These are phyloP conservation scores for Temnothorax nylanderi DNA, from an alignment of 1,140 invertebrate genomes.

Conservation along the genomic window DNA sequence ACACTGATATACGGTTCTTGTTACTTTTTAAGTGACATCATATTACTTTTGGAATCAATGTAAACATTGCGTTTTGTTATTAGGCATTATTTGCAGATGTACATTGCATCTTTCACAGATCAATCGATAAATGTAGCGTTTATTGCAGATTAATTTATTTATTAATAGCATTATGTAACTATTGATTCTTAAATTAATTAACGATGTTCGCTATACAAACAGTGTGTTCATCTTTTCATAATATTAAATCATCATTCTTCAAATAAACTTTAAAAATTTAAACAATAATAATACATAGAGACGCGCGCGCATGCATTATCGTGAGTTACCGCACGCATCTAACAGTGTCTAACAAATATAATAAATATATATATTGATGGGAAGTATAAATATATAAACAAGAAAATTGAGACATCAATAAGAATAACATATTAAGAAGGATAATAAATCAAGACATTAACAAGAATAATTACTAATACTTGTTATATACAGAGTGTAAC, in stretches of 20 bases:
- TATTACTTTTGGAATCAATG: neutral
- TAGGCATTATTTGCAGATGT: neutral
- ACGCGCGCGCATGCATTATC: neutral
- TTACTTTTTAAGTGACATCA: neutral
- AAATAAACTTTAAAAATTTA: neutral
- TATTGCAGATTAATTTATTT: neutral
- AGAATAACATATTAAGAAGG: too few species aligned
- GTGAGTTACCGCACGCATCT: too few species aligned
- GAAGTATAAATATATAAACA: too few species aligned
- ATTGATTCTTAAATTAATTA: neutral
- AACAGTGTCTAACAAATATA: too few species aligned
- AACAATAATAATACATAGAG: neutral
- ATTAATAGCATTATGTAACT: neutral
- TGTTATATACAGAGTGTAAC: too few species aligned
- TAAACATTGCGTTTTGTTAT: neutral
- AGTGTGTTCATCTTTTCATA: neutral
- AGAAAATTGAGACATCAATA: too few species aligned
- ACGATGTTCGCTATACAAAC: neutral
- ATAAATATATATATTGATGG: too few species aligned
- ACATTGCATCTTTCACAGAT: neutral
- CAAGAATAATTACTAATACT: too few species aligned
- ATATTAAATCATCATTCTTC: constrained; percentile 77
- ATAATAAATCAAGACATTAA: too few species aligned
- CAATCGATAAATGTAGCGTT: neutral
- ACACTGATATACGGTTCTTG: neutral